Evolutionary conservation across 2,888 invertebrate genomes (phyloP), one percentile per base, ranked within the genome.

Genomic region (Nymphalis urticae): DNA sequence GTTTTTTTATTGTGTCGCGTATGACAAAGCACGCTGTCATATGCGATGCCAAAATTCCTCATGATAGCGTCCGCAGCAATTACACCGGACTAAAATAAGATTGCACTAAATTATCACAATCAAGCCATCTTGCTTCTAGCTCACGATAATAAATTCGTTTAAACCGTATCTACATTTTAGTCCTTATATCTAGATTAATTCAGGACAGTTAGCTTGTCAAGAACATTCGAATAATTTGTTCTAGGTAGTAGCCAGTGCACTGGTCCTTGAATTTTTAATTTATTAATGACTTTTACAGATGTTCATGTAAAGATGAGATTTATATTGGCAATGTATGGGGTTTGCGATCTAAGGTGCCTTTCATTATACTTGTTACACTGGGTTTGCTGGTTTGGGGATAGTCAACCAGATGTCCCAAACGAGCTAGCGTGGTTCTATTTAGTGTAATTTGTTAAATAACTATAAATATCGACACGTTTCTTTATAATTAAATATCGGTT

Each of bases 11-110:
- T 58, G 58, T 54, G 10, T 48, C 54, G 1, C n/a, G 48, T 50
- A 32, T 56, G 60, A 50, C 69, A 61, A 27, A 66, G 56, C 10
- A 10, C 58, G 50, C 72, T 71, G 69, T 76, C 64, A 69, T 51
- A 71, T 61, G 24, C 67, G 68, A 71, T 75, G 76, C 75, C 72
- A 75, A 74, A 75, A 76, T 73, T 68, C 67, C 67, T 66, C 71
- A 73, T 73, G 62, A 72, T 70, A 71, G 69, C 70, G 85, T 84
- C 84, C 85, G 87, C 85, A 86, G 81, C 87, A 88, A 87, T 89
- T 87, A 87, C 85, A 76, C 78, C 76, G 75, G 80, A 32, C 86
- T 85, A 84, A 88, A 89, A 88, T 88, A 88, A 88, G 82, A 85
- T 75, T 69, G 74, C 79, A 80, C 75, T 86, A 84, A 87, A 88